Base-by-base conservation (phyloP, 2,797 vertebrate genomes). In the Morus bassanus region DNA sequence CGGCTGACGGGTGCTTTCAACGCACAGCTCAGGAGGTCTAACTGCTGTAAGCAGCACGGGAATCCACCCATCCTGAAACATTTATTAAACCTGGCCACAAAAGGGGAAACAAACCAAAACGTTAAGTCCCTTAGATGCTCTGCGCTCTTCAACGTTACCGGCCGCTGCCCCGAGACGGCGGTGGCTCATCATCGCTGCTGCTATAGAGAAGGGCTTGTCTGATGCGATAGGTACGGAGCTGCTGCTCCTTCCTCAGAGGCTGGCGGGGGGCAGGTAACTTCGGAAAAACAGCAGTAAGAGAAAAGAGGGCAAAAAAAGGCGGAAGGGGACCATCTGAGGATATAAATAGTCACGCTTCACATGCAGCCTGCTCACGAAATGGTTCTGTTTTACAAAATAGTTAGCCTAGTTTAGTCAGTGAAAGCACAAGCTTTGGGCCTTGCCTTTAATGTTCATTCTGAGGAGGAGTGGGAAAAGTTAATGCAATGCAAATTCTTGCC, bases 401-500 rank as follows among this genome's bases (percentile, higher is more conserved):
- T 94, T 63, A 69, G 39, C 75, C 76, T 85, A 72, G 90, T 81
- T 81, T 93, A 83, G 72, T 46, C 84, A 91, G 93, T 86, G 89
- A 94, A 95, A 96, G 93, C 93, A 41, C 33, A 77, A 33, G 68
- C 92, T 96, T 85, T 5, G 3, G 76, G 93, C 50, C 17, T 80
- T 83, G 65, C 82, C 88, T 96, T 95, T 95, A 43, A 96, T 90
- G 76, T 76, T 68, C 85, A 18, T 53, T 87, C 79, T 33, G 46
- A 91, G 82, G 41, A 92, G 79, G 89, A 91, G 83, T 89, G 88
- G 91, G 93, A 93, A 77, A 93, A 95, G 86, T 57, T 92, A 96
- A 94, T 61, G 78, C 79, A 76, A 93, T 95, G 95, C 92, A 94
- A 96, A 96, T 94, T 91, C 86, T 85, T 93, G 91, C 91, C 31